phyloP scores from a whole-genome alignment of 1,140 invertebrate genomes.

The Bradynema listronoti region DNA sequence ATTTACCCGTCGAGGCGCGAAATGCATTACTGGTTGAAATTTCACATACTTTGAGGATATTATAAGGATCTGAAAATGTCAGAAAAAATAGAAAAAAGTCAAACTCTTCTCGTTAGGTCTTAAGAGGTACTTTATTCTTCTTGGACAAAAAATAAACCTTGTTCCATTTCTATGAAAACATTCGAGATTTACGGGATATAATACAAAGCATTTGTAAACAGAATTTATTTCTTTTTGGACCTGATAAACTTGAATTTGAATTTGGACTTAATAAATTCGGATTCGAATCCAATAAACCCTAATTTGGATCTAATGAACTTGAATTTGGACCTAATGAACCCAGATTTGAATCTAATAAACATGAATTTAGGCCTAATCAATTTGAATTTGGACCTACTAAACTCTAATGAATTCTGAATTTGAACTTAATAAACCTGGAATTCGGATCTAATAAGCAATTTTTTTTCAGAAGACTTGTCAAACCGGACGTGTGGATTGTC shows the following conservation, averaged over 20 bases:
- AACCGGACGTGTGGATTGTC: conserved; percentile 31
- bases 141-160: background rate
- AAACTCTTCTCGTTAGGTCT: background rate
- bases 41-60: background rate
- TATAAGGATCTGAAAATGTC: background rate
- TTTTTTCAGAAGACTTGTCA: conserved; percentile 28
- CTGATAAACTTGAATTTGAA: too few relatives aligned
- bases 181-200: too few relatives aligned
- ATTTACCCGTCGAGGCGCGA: conserved; percentile 23
- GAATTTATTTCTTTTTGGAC: too few relatives aligned
- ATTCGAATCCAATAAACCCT: too few relatives aligned
- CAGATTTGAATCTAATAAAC: background rate
- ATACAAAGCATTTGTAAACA: too few relatives aligned
- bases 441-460: background rate
- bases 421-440: too few relatives aligned
- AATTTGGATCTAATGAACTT: background rate
- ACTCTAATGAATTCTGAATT: background rate
- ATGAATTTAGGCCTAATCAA: background rate
- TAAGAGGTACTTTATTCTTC: background rate
- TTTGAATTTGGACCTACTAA: background rate
- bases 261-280: too few relatives aligned
- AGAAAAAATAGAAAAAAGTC: background rate
- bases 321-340: background rate
- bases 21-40: conserved; percentile 19
- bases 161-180: too few relatives aligned